Conservation (phyloP, 2,797 vertebrate genomes). For the Pteropus rufus region DNA sequence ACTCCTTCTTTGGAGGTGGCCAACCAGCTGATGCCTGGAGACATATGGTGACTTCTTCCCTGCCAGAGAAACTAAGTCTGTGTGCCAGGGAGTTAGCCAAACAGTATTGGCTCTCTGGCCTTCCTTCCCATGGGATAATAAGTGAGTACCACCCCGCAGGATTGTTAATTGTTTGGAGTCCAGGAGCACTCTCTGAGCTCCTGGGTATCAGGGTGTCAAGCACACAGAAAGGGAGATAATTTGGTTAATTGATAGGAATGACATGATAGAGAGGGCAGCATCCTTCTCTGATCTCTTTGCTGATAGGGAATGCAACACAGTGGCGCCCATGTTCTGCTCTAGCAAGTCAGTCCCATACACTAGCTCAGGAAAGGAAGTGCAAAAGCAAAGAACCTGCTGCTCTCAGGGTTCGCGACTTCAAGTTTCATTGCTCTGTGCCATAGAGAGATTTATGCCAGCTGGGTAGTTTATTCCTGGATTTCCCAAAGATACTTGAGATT, state of each 20-base stretch:
- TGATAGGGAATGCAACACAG: constrained; percentile 65
- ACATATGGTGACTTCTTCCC: constrained; percentile 63
- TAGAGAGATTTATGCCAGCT: not conserved
- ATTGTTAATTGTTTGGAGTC: constrained; percentile 36
- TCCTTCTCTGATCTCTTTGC: constrained; percentile 72
- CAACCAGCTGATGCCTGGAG: constrained; percentile 47
- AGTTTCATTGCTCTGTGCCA: not conserved
- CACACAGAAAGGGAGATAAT: constrained; percentile 61
- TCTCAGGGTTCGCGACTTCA: not conserved
- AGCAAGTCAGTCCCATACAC: not conserved
- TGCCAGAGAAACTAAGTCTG: constrained; percentile 69
- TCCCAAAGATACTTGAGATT: not conserved
- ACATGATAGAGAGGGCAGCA: constrained; percentile 51
- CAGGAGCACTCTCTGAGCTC: constrained; percentile 28
- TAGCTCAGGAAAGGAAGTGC: not conserved
- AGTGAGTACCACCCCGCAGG: constrained; percentile 42
- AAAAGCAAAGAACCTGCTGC: not conserved
- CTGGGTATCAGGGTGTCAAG: constrained; percentile 63
- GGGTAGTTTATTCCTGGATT: not conserved
- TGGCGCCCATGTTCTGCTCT: constrained; percentile 59
- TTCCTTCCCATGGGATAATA: constrained; percentile 61
- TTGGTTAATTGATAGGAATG: constrained; percentile 19
- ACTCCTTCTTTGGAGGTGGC: constrained; percentile 52
- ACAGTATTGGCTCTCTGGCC: constrained; percentile 43
- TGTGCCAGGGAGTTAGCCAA: constrained; percentile 52